Evolutionary conservation across 2,113 vertebrate species (phyloP).

Genomic region (Charina bottae): DNA sequence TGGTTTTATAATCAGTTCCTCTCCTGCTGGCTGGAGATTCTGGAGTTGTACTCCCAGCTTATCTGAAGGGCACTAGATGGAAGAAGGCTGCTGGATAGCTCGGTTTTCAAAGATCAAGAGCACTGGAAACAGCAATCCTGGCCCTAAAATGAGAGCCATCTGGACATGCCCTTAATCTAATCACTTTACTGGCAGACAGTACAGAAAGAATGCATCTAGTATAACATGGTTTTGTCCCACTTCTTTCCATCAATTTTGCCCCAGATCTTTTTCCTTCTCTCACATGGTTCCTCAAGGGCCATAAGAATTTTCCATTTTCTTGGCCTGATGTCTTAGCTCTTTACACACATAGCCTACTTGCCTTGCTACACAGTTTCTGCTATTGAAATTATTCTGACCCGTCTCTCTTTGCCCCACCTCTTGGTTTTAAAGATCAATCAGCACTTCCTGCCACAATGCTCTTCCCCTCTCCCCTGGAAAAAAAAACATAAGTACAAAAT

Average conservation of each 20-base stretch:
- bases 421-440: conserved; percentile 67
- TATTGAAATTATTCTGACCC: conserved; percentile 62
- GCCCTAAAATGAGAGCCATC: conserved; percentile 26
- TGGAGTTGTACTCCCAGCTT: neutral
- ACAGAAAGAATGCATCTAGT: conserved; percentile 25
- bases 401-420: conserved; percentile 57
- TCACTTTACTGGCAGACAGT: conserved; percentile 22
- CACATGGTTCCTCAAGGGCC: conserved; percentile 65
- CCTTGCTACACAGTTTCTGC: conserved; percentile 67
- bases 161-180: conserved; percentile 30
- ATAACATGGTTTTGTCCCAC: conserved; percentile 28
- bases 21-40: neutral
- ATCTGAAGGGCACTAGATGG: neutral
- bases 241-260: conserved; percentile 30
- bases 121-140: neutral
- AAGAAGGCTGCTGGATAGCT: neutral
- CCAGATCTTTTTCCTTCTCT: conserved; percentile 62
- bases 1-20: too few relatives aligned
- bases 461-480: conserved; percentile 57
- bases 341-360: conserved; percentile 65
- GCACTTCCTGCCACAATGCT: conserved; percentile 72
- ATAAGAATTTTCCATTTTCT: conserved; percentile 62
- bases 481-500: conserved; percentile 67
- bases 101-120: neutral
- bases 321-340: conserved; percentile 47